phyloP scores from a whole-genome alignment of 2,113 vertebrate genomes.

The zebrafish (Danio rerio) region DNA sequence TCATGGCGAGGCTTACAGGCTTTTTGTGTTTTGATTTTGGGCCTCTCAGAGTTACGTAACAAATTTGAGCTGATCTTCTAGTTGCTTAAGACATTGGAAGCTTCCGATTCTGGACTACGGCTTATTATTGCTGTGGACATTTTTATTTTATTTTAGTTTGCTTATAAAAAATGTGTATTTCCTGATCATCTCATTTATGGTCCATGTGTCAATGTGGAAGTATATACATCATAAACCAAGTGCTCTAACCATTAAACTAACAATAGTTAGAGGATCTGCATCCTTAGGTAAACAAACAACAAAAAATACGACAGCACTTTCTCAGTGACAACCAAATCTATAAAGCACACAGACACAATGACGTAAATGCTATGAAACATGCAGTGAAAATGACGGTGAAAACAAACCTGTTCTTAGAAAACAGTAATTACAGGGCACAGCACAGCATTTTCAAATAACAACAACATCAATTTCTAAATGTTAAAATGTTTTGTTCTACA shows the following conservation, averaged over 20 bases:
- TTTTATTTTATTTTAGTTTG: too few species aligned
- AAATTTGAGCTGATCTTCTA: background rate
- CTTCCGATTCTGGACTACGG: background rate
- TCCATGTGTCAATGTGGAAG: background rate
- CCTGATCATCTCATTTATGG: too few species aligned
- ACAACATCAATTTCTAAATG: background rate
- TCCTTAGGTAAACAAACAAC: slow-evolving; percentile 15
- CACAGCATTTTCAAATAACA: background rate
- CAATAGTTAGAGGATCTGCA: slow-evolving; percentile 4
- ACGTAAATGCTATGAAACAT: background rate
- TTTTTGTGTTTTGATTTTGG: background rate
- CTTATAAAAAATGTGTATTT: too few species aligned
- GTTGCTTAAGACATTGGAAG: background rate
- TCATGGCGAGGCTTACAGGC: background rate
- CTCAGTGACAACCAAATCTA: background rate
- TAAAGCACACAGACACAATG: too few species aligned
- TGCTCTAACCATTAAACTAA: background rate
- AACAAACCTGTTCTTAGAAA: background rate
- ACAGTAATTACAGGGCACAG: background rate
- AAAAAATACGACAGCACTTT: background rate
- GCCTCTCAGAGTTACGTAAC: slow-evolving; percentile 18
- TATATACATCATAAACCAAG: background rate
- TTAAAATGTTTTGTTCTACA: background rate
- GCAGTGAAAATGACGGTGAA: background rate
- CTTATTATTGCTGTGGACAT: background rate